Evolutionary conservation across 2,113 vertebrate genomes (phyloP).

Genomic region (Salvelinus sp.): DNA sequence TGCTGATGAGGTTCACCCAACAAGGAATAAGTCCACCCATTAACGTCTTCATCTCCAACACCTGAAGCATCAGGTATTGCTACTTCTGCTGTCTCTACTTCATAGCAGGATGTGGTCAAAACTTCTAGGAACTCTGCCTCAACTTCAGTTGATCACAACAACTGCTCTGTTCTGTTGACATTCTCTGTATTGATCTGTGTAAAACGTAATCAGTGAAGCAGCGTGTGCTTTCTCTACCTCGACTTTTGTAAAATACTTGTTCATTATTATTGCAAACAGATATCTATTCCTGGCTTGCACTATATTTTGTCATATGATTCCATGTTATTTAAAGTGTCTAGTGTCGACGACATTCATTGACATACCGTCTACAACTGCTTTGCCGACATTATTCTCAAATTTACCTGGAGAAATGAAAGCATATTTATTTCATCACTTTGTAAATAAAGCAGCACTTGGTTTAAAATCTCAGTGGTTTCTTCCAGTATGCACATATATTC

Average conservation of each 20-base stretch:
- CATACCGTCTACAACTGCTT: slow-evolving; percentile 36
- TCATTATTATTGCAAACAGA: slow-evolving; percentile 38
- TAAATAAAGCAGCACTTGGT: slow-evolving; percentile 67
- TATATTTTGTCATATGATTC: slow-evolving; percentile 55
- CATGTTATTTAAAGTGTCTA: slow-evolving; percentile 52
- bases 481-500: slow-evolving; percentile 3
- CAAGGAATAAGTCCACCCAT: neutral
- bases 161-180: slow-evolving; percentile 11
- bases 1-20: too few species aligned
- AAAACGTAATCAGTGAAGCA: slow-evolving; percentile 44
- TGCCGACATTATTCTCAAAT: slow-evolving; percentile 29
- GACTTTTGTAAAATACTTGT: slow-evolving; percentile 51
- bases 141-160: slow-evolving; percentile 4
- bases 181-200: slow-evolving; percentile 34
- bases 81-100: neutral
- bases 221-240: slow-evolving; percentile 71
- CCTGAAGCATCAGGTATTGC: neutral
- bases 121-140: neutral
- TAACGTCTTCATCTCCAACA: neutral
- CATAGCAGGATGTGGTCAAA: slow-evolving; percentile 33
- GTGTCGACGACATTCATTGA: slow-evolving; percentile 25
- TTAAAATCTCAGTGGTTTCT: slow-evolving; percentile 33
- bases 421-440: slow-evolving; percentile 57
- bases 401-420: slow-evolving; percentile 29
- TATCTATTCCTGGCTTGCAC: slow-evolving; percentile 34